Evolutionary conservation across 2,888 invertebrate species (phyloP).

Genomic region (Acrocyrtus sp.): DNA sequence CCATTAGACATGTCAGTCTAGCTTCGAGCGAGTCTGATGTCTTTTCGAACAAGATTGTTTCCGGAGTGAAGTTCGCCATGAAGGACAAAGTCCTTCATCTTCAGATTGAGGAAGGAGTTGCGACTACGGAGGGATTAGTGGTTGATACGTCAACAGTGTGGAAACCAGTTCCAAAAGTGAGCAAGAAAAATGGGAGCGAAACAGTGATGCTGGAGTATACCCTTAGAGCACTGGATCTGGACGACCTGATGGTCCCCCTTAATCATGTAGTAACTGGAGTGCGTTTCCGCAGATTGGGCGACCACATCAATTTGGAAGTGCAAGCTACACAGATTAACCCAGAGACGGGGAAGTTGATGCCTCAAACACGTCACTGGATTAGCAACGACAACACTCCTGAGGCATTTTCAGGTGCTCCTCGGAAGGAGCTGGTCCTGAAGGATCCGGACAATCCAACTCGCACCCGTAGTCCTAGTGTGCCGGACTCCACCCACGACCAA

Average conservation of each 20-base stretch:
- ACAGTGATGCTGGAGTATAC: constrained; percentile 73
- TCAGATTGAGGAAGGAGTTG: constrained; percentile 68
- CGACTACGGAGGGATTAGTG: constrained; percentile 55
- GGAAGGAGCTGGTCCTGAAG: constrained; percentile 66
- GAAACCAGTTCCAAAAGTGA: constrained; percentile 53
- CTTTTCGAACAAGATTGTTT: constrained; percentile 70
- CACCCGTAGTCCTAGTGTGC: constrained; percentile 54
- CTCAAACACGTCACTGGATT: constrained; percentile 77
- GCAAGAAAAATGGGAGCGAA: constrained; percentile 46
- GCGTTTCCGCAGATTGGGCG: constrained; percentile 80
- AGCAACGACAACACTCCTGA: constrained; percentile 87
- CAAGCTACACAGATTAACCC: constrained; percentile 82
- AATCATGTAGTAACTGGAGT: constrained; percentile 80
- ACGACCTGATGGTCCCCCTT: constrained; percentile 76
- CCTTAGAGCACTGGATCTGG: constrained; percentile 82
- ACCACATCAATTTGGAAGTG: constrained; percentile 86
- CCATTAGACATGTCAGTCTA: constrained; percentile 86
- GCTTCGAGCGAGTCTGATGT: constrained; percentile 69
- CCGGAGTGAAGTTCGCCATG: constrained; percentile 81
- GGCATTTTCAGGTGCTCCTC: constrained; percentile 38
- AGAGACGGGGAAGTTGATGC: constrained; percentile 75
- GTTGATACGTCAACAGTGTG: constrained; percentile 57
- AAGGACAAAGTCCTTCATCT: constrained; percentile 81
- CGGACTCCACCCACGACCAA: constrained; percentile 62
- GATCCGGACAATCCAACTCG: constrained; percentile 62